phyloP scores from a whole-genome alignment of 2,888 invertebrate species.

The Blera fallax region DNA sequence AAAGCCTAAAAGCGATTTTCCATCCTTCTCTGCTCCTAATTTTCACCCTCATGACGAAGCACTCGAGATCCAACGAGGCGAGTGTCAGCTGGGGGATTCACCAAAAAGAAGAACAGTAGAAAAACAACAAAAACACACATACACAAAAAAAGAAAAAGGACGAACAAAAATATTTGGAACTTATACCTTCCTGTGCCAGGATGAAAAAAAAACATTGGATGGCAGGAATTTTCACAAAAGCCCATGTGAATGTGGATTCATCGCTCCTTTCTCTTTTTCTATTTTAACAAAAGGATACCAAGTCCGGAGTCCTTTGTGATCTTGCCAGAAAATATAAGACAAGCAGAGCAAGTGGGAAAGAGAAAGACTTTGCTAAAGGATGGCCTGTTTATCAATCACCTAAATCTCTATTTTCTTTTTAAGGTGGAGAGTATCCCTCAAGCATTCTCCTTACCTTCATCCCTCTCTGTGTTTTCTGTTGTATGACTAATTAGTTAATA shows the following conservation, averaged over 20 bases:
- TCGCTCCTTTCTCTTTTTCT: not conserved
- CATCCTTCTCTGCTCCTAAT: constrained; percentile 6
- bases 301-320: constrained; percentile 53
- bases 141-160: constrained; percentile 18
- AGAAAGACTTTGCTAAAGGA: not conserved
- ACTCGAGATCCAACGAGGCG: constrained; percentile 25
- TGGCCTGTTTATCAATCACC: constrained; percentile 26
- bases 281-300: constrained; percentile 21
- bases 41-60: constrained; percentile 3
- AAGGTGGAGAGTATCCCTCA: not conserved
- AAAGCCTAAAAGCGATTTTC: constrained; percentile 49
- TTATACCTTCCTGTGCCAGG: constrained; percentile 23
- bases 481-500: constrained; percentile 28
- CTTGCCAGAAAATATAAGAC: constrained; percentile 35
- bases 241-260: constrained; percentile 58
- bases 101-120: not conserved
- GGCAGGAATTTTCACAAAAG: constrained; percentile 62
- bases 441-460: not conserved
- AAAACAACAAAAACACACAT: not conserved
- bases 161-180: constrained; percentile 61
- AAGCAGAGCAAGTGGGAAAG: not conserved
- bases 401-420: not conserved
- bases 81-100: constrained; percentile 43
- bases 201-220: constrained; percentile 47
- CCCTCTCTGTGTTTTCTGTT: not conserved